phyloP scores from a whole-genome alignment of 2,797 vertebrate genomes.

The Hydrocynus forskahlii region DNA sequence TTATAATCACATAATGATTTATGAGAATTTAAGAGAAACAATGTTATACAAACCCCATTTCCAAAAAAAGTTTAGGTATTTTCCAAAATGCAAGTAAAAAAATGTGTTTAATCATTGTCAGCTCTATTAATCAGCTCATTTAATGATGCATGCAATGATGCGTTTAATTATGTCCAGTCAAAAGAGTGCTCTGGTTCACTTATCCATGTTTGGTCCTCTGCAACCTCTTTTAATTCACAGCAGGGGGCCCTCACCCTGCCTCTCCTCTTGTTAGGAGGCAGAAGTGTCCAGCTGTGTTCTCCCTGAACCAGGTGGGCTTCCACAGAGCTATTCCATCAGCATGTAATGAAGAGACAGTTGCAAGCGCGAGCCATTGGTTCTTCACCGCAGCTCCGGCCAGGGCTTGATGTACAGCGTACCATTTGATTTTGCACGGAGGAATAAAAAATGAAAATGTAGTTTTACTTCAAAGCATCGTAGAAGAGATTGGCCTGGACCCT shows the following conservation, averaged over 20 bases:
- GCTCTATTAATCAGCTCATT: conserved; percentile 9
- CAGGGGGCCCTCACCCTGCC: conserved; percentile 3
- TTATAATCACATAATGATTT: too few species aligned
- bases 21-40: too few species aligned
- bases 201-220: not conserved
- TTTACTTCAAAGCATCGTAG: conserved; percentile 35
- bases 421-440: conserved; percentile 38
- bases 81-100: too few species aligned
- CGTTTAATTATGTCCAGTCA: conserved; percentile 35
- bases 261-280: conserved; percentile 37
- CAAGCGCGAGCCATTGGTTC: conserved; percentile 21
- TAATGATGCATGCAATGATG: conserved; percentile 7
- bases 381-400: conserved; percentile 15
- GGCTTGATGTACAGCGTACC: conserved; percentile 12
- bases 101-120: too few species aligned
- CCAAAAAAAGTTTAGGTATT: too few species aligned
- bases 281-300: conserved; percentile 50
- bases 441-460: conserved; percentile 13
- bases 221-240: conserved; percentile 35
- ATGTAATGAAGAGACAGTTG: conserved; percentile 49
- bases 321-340: conserved; percentile 47
- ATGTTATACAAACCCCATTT: too few species aligned
- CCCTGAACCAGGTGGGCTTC: conserved; percentile 38
- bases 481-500: conserved; percentile 23
- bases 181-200: conserved; percentile 17